phyloP scores from a whole-genome alignment of 2,113 vertebrate genomes.

The Oenanthe melanoleuca region DNA sequence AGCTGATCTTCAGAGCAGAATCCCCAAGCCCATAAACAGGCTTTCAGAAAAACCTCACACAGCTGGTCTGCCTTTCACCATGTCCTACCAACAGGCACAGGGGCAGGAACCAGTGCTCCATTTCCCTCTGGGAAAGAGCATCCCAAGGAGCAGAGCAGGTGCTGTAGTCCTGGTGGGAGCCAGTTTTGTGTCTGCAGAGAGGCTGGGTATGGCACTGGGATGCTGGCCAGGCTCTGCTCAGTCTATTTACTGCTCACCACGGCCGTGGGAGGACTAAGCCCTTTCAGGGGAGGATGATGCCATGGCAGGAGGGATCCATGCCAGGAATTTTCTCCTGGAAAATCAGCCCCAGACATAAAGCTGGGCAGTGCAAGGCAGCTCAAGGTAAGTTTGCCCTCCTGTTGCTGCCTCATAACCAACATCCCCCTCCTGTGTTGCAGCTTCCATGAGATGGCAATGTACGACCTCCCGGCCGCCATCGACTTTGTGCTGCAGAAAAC shows the following conservation, averaged over 20 bases:
- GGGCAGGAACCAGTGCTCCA: neutral
- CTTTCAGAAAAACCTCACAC: neutral
- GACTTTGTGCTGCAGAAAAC: slow-evolving; percentile 86
- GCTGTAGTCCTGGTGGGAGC: neutral
- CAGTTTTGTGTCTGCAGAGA: neutral
- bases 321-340: neutral
- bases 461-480: slow-evolving; percentile 88
- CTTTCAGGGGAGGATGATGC: neutral
- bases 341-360: neutral
- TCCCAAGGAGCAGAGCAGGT: neutral
- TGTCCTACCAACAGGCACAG: neutral
- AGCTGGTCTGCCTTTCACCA: neutral
- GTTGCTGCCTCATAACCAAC: neutral
- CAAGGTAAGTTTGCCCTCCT: neutral
- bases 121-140: too few species aligned
- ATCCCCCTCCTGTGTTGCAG: slow-evolving; percentile 68
- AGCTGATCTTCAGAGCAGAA: neutral
- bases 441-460: slow-evolving; percentile 90
- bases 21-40: neutral
- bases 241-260: neutral
- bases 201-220: neutral
- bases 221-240: neutral
- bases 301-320: neutral
- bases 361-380: neutral
- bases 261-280: neutral